A percentile compares a stretch with the other conserved stretches of the same genome.
These are phyloP conservation scores for Phaethon lepturus DNA, from an alignment of 2,113 vertebrate genomes.

Conservation along the genomic window DNA sequence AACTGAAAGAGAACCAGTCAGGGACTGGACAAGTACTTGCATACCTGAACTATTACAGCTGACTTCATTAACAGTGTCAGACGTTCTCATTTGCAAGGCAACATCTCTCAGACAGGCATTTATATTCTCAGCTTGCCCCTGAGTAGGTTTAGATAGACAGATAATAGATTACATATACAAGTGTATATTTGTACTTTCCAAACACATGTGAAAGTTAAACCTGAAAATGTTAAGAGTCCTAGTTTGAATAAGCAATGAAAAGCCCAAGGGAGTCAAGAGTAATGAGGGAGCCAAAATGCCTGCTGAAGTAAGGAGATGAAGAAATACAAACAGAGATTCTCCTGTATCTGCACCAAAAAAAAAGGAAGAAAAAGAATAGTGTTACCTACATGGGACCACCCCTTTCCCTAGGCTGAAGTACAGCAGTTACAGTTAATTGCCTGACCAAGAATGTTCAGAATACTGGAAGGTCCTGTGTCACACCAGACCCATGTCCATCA, in stretches of 20 bases:
- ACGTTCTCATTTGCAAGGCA: background rate
- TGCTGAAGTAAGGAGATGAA: background rate
- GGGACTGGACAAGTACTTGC: background rate
- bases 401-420: background rate
- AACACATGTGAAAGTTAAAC: background rate
- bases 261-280: background rate
- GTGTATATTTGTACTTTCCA: background rate
- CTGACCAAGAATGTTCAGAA: fast-evolving
- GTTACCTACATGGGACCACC: background rate
- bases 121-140: background rate
- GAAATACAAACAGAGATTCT: background rate
- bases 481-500: fast-evolving
- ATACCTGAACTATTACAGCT: background rate
- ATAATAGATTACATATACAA: background rate
- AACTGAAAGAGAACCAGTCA: background rate
- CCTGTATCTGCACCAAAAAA: background rate
- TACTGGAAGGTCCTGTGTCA: background rate
- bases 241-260: background rate
- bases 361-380: background rate
- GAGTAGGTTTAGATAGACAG: background rate
- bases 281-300: background rate
- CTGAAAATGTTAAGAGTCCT: background rate
- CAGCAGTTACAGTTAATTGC: background rate
- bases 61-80: background rate
- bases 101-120: background rate